Evolutionary conservation across 2,888 invertebrate genomes (phyloP).

Genomic region (Encarsia formosa): DNA sequence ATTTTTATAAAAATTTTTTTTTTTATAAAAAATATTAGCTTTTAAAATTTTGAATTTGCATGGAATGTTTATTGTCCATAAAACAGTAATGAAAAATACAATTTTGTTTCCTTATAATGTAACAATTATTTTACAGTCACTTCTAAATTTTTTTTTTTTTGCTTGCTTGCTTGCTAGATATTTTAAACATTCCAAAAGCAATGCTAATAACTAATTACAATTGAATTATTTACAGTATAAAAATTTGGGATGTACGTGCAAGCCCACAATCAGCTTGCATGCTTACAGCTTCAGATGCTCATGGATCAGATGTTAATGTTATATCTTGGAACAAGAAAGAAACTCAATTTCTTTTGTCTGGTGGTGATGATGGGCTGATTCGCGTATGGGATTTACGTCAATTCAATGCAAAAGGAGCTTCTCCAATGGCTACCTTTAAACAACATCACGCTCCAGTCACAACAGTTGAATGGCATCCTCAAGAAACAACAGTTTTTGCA

Average conservation of each 20-base stretch:
- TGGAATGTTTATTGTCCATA: no score
- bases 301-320: conserved; percentile 92
- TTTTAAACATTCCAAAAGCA: no score
- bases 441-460: conserved; percentile 92
- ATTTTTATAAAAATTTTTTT: no score
- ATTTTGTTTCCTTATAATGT: no score
- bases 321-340: conserved; percentile 94
- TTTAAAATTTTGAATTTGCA: no score
- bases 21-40: no score
- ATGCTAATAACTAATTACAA: no score
- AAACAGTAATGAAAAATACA: no score
- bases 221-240: conserved; percentile 62
- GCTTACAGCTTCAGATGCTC: conserved; percentile 80
- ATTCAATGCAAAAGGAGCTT: conserved; percentile 64
- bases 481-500: conserved; percentile 88
- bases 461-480: conserved; percentile 95
- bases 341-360: conserved; percentile 58
- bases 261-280: conserved; percentile 86
- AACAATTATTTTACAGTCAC: no score
- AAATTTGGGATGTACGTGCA: conserved; percentile 93
- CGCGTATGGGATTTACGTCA: conserved; percentile 94
- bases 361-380: conserved; percentile 93
- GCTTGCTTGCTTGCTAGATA: no score
- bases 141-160: no score
- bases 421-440: conserved; percentile 88